These are phyloP conservation scores for Trachemys scripta DNA, from an alignment of 2,113 vertebrate species.

Conservation along the genomic window DNA sequence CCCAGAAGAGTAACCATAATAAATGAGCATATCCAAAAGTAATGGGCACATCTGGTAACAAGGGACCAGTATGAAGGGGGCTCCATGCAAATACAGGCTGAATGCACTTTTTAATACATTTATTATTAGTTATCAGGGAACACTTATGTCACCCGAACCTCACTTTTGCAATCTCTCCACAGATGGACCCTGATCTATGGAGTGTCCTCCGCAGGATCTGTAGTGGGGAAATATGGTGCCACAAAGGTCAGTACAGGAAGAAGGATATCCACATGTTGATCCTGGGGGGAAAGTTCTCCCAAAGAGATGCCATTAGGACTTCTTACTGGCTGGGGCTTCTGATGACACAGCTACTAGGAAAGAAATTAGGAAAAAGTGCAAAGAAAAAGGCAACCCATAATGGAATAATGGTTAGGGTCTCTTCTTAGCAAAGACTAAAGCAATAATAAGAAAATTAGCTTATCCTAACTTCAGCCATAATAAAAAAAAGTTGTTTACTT, in stretches of 20 bases:
- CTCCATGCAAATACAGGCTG: background rate
- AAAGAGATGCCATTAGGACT: background rate
- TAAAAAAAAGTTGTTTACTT: background rate
- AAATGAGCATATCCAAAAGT: no score
- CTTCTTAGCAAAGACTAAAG: background rate
- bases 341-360: background rate
- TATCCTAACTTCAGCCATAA: background rate
- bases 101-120: background rate
- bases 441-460: background rate
- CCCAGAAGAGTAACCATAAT: no score
- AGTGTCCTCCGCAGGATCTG: background rate
- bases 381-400: background rate
- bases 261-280: background rate
- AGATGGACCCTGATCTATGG: background rate
- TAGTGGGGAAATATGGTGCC: background rate
- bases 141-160: background rate
- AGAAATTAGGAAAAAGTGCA: background rate
- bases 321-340: background rate
- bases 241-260: background rate
- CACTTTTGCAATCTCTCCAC: background rate
- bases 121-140: background rate
- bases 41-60: no score
- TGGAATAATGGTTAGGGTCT: background rate
- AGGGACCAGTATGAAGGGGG: background rate
- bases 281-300: background rate